Percentiles rank a stretch among this genome's conserved stretches.
Conservation (phyloP, 2,888 invertebrate genomes). For the Hirtodrosophila trivittata region DNA sequence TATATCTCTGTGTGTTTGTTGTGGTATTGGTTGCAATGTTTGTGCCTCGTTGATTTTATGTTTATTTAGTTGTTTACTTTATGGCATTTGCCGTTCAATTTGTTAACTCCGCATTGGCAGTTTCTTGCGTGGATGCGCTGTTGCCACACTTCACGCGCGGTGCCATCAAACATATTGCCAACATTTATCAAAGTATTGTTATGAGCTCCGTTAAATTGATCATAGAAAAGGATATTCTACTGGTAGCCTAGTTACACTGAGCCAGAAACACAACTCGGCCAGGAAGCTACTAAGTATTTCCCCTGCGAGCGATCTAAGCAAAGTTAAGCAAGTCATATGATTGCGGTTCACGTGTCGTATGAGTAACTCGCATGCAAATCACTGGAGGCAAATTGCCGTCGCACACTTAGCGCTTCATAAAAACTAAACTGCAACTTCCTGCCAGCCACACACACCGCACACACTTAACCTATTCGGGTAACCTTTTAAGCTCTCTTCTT, state of each 20-base stretch:
- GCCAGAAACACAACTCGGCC: too few species aligned
- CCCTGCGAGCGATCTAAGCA: too few species aligned
- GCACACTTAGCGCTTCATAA: slow-evolving; percentile 65
- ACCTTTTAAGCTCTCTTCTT: background rate
- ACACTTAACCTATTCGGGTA: background rate
- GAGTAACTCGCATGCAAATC: slow-evolving; percentile 49
- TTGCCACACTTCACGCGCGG: slow-evolving; percentile 14
- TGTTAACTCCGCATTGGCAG: slow-evolving; percentile 9
- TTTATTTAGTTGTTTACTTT: slow-evolving; percentile 33
- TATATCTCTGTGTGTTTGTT: slow-evolving; percentile 6
- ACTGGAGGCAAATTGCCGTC: slow-evolving; percentile 30
- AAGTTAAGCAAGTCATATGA: too few species aligned
- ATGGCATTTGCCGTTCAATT: slow-evolving; percentile 21
- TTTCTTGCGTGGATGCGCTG: slow-evolving; percentile 6
- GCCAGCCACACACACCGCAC: slow-evolving; percentile 1
- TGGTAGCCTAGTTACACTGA: too few species aligned
- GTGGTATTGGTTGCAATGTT: slow-evolving; percentile 22
- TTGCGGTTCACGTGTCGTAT: slow-evolving; percentile 59
- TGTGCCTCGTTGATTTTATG: slow-evolving; percentile 44
- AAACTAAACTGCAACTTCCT: slow-evolving; percentile 75
- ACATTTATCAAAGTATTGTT: too few species aligned
- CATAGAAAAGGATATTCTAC: too few species aligned
- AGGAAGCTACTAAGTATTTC: too few species aligned
- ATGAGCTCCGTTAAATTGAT: too few species aligned
- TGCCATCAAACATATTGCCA: slow-evolving; percentile 2